A percentile compares a stretch with the other conserved stretches of the same genome.
These are phyloP conservation scores for Drosophila malerkotliana DNA, from an alignment of 1,140 invertebrate species.

Conservation along the genomic window DNA sequence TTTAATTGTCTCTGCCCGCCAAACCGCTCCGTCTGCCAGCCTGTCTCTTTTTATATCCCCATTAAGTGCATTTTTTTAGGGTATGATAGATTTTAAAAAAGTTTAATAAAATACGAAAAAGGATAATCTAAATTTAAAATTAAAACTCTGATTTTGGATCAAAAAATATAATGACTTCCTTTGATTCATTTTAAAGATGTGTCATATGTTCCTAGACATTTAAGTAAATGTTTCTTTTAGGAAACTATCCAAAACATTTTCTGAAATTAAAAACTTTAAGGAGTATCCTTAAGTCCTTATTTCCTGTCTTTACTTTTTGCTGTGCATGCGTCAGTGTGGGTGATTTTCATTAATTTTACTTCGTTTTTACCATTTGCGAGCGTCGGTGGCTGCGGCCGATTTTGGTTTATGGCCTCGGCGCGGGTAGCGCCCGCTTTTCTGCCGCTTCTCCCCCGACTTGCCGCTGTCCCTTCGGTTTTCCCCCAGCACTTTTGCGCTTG, in stretches of 20 bases:
- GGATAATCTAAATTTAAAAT: no score
- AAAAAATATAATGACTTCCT: no score
- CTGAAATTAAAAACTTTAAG: neutral
- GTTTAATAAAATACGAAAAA: neutral
- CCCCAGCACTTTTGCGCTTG: constrained; percentile 26
- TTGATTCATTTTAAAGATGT: no score
- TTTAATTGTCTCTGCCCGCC: constrained; percentile 71
- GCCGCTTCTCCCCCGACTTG: neutral
- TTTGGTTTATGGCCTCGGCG: constrained; percentile 69
- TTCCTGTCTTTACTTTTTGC: neutral
- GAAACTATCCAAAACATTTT: neutral
- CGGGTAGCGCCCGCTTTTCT: neutral
- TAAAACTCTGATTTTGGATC: no score
- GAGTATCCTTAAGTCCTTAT: neutral
- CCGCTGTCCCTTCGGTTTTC: neutral
- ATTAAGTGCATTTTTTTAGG: neutral
- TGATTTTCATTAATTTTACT: constrained; percentile 81
- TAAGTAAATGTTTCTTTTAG: no score
- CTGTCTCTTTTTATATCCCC: constrained; percentile 32
- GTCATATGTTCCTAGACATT: no score
- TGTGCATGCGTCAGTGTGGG: constrained; percentile 35
- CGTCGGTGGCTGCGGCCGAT: constrained; percentile 67
- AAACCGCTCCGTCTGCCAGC: constrained; percentile 24
- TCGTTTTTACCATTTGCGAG: constrained; percentile 68
- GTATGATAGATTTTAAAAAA: neutral